Conservation (phyloP, 1,140 invertebrate species). For the Achatina immaculata region DNA sequence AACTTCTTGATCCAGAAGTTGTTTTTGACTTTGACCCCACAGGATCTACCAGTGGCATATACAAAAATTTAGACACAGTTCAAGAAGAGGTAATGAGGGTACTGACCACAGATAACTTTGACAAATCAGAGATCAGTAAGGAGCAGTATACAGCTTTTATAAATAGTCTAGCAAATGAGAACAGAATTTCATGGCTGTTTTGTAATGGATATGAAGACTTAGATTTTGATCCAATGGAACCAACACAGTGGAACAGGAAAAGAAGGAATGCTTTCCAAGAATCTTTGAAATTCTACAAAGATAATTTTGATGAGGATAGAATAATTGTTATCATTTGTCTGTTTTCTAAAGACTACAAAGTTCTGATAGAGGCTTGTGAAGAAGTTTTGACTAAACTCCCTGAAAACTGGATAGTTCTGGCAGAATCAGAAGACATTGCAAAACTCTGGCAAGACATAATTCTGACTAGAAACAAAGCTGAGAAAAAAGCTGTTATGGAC, state of each 20-base stretch:
- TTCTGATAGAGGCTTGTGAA: constrained; percentile 55
- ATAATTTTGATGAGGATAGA: constrained; percentile 51
- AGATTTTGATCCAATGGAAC: constrained; percentile 31
- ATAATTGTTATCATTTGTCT: constrained; percentile 53
- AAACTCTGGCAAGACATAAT: constrained; percentile 25
- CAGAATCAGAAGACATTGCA: constrained; percentile 47
- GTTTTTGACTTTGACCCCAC: constrained; percentile 54
- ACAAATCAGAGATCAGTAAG: constrained; percentile 30
- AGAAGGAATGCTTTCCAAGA: constrained; percentile 54
- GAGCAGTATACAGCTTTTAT: constrained; percentile 36
- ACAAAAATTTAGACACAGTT: constrained; percentile 44
- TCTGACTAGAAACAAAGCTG: constrained; percentile 34
- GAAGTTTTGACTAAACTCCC: constrained; percentile 52
- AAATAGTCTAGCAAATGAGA: constrained; percentile 42
- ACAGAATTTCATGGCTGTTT: constrained; percentile 51
- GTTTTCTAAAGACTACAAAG: constrained; percentile 52
- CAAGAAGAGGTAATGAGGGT: constrained; percentile 45
- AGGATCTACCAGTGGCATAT: constrained; percentile 42
- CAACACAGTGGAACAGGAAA: constrained; percentile 53
- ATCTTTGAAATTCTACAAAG: constrained; percentile 44
- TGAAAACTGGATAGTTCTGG: constrained; percentile 55
- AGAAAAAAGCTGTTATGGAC: constrained; percentile 38
- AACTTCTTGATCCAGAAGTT: constrained; percentile 43
- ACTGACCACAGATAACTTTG: constrained; percentile 51
- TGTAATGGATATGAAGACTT: constrained; percentile 52